phyloP scores from a whole-genome alignment of 2,888 invertebrate genomes.

The Drosophila formosana region DNA sequence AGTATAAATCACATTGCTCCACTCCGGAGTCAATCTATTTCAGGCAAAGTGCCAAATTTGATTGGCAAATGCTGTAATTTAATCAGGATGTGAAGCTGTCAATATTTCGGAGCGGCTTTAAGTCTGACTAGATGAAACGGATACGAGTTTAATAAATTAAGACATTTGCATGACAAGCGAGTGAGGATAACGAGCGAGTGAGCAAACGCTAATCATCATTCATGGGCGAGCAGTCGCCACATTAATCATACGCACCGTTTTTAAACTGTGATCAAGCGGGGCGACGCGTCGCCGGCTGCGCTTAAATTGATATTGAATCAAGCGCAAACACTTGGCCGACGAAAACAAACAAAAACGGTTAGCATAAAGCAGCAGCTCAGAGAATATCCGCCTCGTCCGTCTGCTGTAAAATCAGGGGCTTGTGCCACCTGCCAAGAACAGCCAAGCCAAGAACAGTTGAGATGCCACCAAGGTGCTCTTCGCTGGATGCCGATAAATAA shows the following conservation, averaged over 20 bases:
- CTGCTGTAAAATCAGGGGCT: slow-evolving; percentile 10
- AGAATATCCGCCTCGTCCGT: slow-evolving; percentile 12
- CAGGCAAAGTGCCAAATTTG: slow-evolving; percentile 22
- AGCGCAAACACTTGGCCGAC: slow-evolving; percentile 40
- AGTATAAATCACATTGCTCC: slow-evolving; percentile 27
- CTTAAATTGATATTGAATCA: slow-evolving; percentile 59
- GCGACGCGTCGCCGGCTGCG: slow-evolving; percentile 28
- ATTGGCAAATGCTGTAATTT: slow-evolving; percentile 25
- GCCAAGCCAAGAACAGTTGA: slow-evolving; percentile 9
- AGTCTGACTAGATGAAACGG: slow-evolving; percentile 20
- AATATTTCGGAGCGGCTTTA: slow-evolving; percentile 8
- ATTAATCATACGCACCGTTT: slow-evolving; percentile 70
- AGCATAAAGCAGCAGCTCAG: background rate
- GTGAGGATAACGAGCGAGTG: slow-evolving; percentile 5
- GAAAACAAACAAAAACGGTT: slow-evolving; percentile 29
- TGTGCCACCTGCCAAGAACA: slow-evolving; percentile 30
- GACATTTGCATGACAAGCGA: slow-evolving; percentile 35
- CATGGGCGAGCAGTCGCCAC: slow-evolving; percentile 18
- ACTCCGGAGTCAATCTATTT: slow-evolving; percentile 5
- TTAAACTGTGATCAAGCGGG: slow-evolving; percentile 44
- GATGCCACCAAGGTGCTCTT: slow-evolving; percentile 4
- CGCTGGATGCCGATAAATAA: slow-evolving; percentile 15
- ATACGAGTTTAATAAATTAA: slow-evolving; percentile 38
- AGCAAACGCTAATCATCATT: slow-evolving; percentile 24
- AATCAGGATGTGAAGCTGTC: slow-evolving; percentile 21